Evolutionary conservation across 2,797 vertebrate genomes (phyloP).

Genomic region (Jordanella pulchra): DNA sequence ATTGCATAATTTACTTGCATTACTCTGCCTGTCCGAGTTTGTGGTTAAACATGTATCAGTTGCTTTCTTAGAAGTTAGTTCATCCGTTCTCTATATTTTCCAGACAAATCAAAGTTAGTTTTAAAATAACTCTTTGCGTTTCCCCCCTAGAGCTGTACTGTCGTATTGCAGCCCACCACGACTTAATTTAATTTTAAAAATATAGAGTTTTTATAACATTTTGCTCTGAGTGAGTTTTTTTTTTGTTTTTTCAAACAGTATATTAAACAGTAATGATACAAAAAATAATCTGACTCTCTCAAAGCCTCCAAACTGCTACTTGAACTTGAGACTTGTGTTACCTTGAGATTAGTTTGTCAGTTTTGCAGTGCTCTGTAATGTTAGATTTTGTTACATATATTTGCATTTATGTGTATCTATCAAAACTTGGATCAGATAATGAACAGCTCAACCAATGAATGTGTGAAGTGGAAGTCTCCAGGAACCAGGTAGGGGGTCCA

Average conservation of each 20-base stretch:
- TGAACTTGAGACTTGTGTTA: not conserved
- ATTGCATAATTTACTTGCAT: conserved; percentile 23
- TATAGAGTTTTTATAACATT: not conserved
- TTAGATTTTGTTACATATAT: not conserved
- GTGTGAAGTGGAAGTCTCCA: too few species aligned
- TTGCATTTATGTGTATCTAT: not conserved
- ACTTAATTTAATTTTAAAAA: conserved; percentile 12
- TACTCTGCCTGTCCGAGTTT: conserved; percentile 4
- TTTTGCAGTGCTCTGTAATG: not conserved
- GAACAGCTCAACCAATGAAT: too few species aligned
- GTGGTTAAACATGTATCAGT: not conserved
- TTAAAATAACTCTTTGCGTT: conserved; percentile 8
- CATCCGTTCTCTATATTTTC: conserved; percentile 21
- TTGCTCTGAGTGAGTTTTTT: not conserved
- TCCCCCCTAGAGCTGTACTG: conserved; percentile 19
- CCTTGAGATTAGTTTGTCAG: not conserved
- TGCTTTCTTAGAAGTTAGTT: conserved; percentile 13
- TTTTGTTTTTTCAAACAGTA: too few species aligned
- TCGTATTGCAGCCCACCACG: conserved; percentile 44
- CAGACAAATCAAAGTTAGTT: conserved; percentile 40
- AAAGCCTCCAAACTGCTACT: not conserved
- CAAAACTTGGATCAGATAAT: not conserved
- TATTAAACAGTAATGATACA: too few species aligned
- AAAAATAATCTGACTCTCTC: not conserved
- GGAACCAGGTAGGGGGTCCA: too few species aligned